These are phyloP conservation scores for Rhynchophorus ferrugineus DNA, from an alignment of 1,140 invertebrate species.

Conservation along the genomic window DNA sequence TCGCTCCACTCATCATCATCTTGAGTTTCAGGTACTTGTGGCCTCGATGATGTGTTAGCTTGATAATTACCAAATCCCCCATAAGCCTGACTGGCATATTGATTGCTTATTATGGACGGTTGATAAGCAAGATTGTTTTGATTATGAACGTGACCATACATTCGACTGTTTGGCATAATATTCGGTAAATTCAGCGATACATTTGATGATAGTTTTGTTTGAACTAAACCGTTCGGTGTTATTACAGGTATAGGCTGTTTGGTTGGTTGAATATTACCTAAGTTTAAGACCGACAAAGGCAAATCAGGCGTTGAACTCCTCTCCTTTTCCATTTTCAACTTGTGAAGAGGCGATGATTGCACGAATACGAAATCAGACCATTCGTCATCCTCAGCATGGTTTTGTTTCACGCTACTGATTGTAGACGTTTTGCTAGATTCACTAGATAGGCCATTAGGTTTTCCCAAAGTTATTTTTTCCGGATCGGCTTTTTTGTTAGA, in stretches of 20 bases:
- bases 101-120: constrained; percentile 37
- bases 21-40: constrained; percentile 3
- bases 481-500: background rate
- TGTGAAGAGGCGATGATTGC: constrained; percentile 19
- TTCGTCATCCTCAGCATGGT: constrained; percentile 34
- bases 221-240: constrained; percentile 34
- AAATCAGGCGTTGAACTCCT: constrained; percentile 33
- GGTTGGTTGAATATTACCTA: constrained; percentile 33
- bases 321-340: constrained; percentile 21
- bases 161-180: constrained; percentile 12
- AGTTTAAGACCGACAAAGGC: constrained; percentile 35
- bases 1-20: constrained; percentile 58
- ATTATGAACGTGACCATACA: constrained; percentile 14
- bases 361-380: constrained; percentile 40
- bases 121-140: constrained; percentile 21
- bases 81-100: constrained; percentile 23
- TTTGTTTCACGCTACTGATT: background rate
- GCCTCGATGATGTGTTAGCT: background rate
- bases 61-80: constrained; percentile 5
- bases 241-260: constrained; percentile 37
- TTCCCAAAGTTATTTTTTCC: background rate
- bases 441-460: background rate
- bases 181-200: constrained; percentile 8
- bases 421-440: background rate
- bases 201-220: constrained; percentile 30